Base-by-base conservation (phyloP, 2,888 invertebrate species). In the Psococerastis gibbosa region DNA sequence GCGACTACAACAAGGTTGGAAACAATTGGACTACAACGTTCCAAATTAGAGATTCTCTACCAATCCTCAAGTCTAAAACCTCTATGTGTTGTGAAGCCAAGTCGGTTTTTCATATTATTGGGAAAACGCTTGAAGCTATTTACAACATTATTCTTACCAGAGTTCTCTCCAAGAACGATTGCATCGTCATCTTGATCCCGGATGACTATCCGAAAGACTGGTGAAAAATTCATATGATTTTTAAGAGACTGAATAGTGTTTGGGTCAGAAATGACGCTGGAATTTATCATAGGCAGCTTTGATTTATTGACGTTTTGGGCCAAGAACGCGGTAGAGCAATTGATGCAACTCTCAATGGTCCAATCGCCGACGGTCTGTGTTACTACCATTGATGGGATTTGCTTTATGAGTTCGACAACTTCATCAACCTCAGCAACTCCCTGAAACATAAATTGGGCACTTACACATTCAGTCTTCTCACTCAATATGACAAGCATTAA, bases 161-260 rank as follows among this genome's bases (percentile, higher is more conserved):
- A n/a, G n/a, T n/a, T n/a, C n/a, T n/a, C n/a, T n/a, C n/a, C n/a
- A n/a, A n/a, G n/a, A n/a, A n/a, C n/a, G n/a, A n/a, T n/a, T n/a
- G n/a, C n/a, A n/a, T n/a, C n/a, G n/a, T n/a, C n/a, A n/a, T n/a
- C n/a, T n/a, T n/a, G n/a, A n/a, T n/a, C n/a, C n/a, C n/a, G n/a
- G 50, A 83, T 68, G 48, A 81, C 59, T 54, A 84, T 64, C 53
- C 75, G 73, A 60, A 79, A 84, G 41, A 75, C 70, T 48, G 73
- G 67, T 43, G 85, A 87, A 15, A 22, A 17, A 38, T 42, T 18
- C 52, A 50, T 34, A 49, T 46, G 43, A 51, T 51, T 57, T 58
- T 47, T 27, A 5, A 41, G 20, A 15, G 23, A 4, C 35, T 48
- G 35, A 32, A 41, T 11, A 17, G 3, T 3, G 27, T 33, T 18